Base-by-base conservation (phyloP, 37 sponge, comb jelly and placozoan species). In the Hormiphora californensis region DNA sequence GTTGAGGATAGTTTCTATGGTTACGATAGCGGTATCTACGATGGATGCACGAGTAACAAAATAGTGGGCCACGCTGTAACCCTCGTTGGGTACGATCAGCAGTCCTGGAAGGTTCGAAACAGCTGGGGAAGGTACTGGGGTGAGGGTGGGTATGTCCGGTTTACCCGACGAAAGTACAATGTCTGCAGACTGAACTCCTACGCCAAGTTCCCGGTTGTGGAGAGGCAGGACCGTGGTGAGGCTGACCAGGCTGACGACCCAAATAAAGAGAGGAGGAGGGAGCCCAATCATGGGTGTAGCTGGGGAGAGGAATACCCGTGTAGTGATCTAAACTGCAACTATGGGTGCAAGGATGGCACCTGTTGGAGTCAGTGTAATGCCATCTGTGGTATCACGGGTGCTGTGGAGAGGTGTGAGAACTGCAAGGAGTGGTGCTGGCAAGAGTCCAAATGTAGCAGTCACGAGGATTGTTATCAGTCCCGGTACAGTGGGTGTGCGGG, bases 111-210 rank as follows among this genome's bases (percentile, higher is more conserved):
- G 17, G 67, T 30, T 1, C 32, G 35, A 39, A 65, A 65, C 67
- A 65, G 67, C 37, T 65, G 67, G 67, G 67, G 67, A 65, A 33
- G 36, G 5, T 4, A 65, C 67, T 65, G 67, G 67, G 67, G 67
- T 7, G 67, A 65, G 7, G 67, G 37, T 27, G 67, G 67, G 17
- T 65, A 33, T 17, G 37, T 65, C 33, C 32, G 37, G 28, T 65
- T 65, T 38, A 28, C 67, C 67, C 3, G 67, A 4, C 1, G 17
- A 36, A 65, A 65, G 37, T 15, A 30, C 37, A 65, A 33, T 38
- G 28, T 28, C 67, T 65, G 67, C 28, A 21, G 67, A 11, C 67
- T 65, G 1, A 19, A 17, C 9, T 35, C 32, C 36, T 65, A 19
- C 37, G 67, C 67, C 3, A 65, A 65, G 37, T 33, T 65, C 5